Evolutionary conservation across 2,888 invertebrate genomes (phyloP).

Genomic region (Melieria picta): DNA sequence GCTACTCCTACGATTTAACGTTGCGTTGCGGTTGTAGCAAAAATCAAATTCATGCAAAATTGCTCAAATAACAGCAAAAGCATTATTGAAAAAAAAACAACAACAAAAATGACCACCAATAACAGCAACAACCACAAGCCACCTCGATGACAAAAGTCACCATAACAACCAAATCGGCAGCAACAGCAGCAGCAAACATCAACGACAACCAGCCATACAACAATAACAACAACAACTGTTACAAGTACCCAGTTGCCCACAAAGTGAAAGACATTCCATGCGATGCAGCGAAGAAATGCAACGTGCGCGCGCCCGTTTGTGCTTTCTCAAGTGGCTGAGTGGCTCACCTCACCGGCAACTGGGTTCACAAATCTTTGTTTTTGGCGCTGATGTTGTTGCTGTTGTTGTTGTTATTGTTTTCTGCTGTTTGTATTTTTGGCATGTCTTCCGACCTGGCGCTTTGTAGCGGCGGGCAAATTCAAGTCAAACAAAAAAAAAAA

Average conservation of each 20-base stretch:
- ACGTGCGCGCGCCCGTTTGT: background rate
- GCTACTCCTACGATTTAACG: no score
- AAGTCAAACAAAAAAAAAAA: background rate
- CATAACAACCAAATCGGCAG: no score
- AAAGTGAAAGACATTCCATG: slow-evolving; percentile 56
- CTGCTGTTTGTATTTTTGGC: background rate
- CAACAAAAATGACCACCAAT: no score
- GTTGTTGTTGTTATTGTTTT: background rate
- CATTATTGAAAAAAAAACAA: no score
- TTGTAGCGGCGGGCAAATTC: background rate
- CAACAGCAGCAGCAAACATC: background rate
- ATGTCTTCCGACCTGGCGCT: background rate
- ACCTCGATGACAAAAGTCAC: no score
- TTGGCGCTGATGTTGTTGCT: background rate
- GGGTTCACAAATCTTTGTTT: background rate
- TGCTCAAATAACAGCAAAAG: no score
- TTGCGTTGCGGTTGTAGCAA: no score
- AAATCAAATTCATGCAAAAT: no score
- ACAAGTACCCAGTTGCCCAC: background rate
- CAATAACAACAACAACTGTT: background rate
- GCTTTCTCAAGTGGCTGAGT: slow-evolving; percentile 7
- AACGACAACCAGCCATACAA: background rate
- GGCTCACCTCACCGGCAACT: background rate
- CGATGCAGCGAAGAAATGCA: background rate
- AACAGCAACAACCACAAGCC: no score